Evolutionary conservation across 2,797 vertebrate genomes (phyloP).

Genomic region (Acipenser ruthenus): DNA sequence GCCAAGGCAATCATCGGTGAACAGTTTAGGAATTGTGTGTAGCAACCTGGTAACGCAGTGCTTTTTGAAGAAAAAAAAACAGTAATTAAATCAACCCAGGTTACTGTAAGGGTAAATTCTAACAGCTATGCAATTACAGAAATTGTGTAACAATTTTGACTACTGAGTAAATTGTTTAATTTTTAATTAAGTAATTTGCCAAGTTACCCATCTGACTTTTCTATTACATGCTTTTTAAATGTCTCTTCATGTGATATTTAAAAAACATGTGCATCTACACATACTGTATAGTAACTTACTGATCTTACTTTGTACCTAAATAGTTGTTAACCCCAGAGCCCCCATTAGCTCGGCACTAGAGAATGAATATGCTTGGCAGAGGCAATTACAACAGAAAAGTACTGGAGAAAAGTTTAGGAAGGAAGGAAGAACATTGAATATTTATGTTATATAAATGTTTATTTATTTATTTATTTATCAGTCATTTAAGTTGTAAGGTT

Average conservation of each 20-base stretch:
- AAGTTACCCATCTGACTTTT: conserved; percentile 51
- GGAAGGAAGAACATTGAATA: conserved; percentile 8
- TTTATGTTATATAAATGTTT: no score
- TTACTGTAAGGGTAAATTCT: no score
- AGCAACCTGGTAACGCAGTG: no score
- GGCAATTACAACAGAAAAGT: conserved; percentile 13
- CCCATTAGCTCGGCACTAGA: conserved; percentile 5
- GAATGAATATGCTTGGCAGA: conserved; percentile 1
- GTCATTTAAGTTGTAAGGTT: no score
- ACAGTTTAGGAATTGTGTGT: no score
- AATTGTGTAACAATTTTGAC: conserved; percentile 6
- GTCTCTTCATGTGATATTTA: conserved; percentile 29
- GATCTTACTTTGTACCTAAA: conserved; percentile 3
- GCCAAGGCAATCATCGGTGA: no score
- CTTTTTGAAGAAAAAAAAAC: no score
- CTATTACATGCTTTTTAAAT: conserved; percentile 37
- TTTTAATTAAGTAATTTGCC: conserved; percentile 50
- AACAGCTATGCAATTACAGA: conserved; percentile 3
- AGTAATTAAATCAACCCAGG: no score
- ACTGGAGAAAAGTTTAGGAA: background rate
- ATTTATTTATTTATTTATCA: no score
- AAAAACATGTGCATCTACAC: background rate
- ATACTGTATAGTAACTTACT: conserved; percentile 4
- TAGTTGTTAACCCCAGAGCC: conserved; percentile 4
- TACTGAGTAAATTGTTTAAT: conserved; percentile 48